Base-by-base conservation (phyloP, 2,888 invertebrate species). In the Mythimna vitellina region DNA sequence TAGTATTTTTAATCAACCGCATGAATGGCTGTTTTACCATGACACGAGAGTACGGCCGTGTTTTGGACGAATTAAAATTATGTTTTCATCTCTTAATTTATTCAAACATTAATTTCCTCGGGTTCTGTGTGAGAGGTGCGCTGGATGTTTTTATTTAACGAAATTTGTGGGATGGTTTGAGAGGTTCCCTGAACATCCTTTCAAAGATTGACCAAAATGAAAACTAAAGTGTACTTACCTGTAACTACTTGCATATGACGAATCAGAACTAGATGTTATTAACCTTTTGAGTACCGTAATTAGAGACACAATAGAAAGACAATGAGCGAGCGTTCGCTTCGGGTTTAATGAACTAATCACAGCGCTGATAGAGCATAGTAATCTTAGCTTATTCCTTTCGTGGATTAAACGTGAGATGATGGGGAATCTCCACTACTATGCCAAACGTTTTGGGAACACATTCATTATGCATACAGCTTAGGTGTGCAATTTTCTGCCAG, bases 91-190 rank as follows among this genome's bases (percentile, higher is more conserved):
- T 66, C 46, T 72, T 76, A 76, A 80, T 76, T 80, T 80, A 80
- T 80, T 80, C 68, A 80, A 80, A 80, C 80, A 80, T 80, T 71
- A 74, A 70, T 79, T 78, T 74, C 32, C 68, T 54, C 60, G 32
- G 60, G 58, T 76, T 51, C 51, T 32, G 38, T 60, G 64, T 62
- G 63, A 60, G 65, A 58, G 58, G 25, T 22, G 32, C 42, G 65
- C 64, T 25, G 46, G 64, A 35, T 56, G 56, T 63, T 78, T 76
- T 71, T 63, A 64, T 72, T 56, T 66, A 66, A 51, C 53, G 12
- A 60, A 58, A 57, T 63, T 60, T 76, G 35, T 53, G 29, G 32
- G 22, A 20, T 38, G 57, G 54, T 46, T 69, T 63, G 57, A 70
- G 29, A 25, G 53, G 49, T 22, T 63, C 29, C 57, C 32, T 29